Conservation (phyloP, 2,113 vertebrate genomes). For the Cyprinodon variegatus region DNA sequence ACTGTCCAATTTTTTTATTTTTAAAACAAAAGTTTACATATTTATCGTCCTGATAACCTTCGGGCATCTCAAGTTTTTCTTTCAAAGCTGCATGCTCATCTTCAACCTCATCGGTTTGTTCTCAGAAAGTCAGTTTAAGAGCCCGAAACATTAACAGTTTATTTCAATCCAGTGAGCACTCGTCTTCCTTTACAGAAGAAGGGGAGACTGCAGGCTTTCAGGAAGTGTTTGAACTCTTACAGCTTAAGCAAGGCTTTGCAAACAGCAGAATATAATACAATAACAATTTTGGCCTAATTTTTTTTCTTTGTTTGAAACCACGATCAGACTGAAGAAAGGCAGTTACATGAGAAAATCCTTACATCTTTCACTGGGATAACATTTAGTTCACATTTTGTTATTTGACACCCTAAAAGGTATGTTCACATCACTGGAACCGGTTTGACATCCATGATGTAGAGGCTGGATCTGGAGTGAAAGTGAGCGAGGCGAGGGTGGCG, state of each 20-base stretch:
- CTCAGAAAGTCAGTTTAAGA: background rate
- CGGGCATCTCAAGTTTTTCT: conserved; percentile 53
- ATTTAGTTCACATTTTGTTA: too few relatives aligned
- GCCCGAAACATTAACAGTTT: background rate
- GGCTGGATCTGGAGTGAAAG: too few relatives aligned
- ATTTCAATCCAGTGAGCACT: background rate
- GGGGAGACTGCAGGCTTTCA: conserved; percentile 5
- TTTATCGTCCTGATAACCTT: conserved; percentile 38
- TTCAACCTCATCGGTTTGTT: conserved; percentile 26
- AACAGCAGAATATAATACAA: background rate
- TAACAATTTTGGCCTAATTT: too few relatives aligned
- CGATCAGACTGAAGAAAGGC: too few relatives aligned
- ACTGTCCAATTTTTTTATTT: conserved; percentile 22
- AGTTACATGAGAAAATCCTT: too few relatives aligned
- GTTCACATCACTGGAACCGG: too few relatives aligned
- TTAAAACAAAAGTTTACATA: conserved; percentile 39
- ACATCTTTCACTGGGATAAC: too few relatives aligned
- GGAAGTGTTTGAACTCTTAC: conserved; percentile 34
- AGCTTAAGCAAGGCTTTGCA: background rate
- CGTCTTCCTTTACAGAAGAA: conserved; percentile 36
- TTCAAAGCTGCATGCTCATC: conserved; percentile 55
- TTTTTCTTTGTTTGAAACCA: too few relatives aligned
- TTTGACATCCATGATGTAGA: too few relatives aligned
- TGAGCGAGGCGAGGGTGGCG: too few relatives aligned
- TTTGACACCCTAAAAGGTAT: too few relatives aligned